phyloP scores from a whole-genome alignment of 2,888 invertebrate species.

The Amphipyra tragopoginis region DNA sequence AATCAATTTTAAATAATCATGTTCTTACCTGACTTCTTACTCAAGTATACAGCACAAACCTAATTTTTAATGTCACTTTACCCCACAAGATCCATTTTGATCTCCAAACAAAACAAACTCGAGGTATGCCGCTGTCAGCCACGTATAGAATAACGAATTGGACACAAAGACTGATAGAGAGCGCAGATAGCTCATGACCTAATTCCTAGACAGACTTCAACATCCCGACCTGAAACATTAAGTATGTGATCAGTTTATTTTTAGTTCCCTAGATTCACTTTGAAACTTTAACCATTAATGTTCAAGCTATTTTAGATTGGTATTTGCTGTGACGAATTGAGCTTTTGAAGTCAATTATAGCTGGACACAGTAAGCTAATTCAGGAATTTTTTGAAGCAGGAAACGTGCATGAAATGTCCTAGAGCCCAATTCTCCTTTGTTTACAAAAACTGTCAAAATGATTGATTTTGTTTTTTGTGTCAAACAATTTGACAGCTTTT shows the following conservation, averaged over 20 bases:
- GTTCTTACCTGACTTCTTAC: too few species aligned
- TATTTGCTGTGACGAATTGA: not conserved
- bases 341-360: too few species aligned
- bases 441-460: too few species aligned
- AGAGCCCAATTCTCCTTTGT: too few species aligned
- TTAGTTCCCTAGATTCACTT: not conserved
- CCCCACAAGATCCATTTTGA: not conserved
- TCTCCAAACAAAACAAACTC: not conserved
- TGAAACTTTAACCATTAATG: not conserved
- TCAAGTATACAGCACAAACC: too few species aligned
- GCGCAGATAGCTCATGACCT: conserved; percentile 39
- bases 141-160: conserved; percentile 18
- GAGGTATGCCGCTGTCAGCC: not conserved
- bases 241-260: conserved; percentile 5
- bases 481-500: too few species aligned
- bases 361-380: too few species aligned
- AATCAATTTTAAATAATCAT: too few species aligned
- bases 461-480: too few species aligned
- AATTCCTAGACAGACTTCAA: conserved; percentile 25
- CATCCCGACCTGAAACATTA: conserved; percentile 17
- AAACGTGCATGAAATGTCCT: too few species aligned
- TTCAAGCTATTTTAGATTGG: not conserved
- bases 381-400: too few species aligned
- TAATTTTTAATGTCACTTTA: not conserved
- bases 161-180: conserved; percentile 29